phyloP scores from a whole-genome alignment of 1,140 invertebrate genomes.

The Cydia pomonella region DNA sequence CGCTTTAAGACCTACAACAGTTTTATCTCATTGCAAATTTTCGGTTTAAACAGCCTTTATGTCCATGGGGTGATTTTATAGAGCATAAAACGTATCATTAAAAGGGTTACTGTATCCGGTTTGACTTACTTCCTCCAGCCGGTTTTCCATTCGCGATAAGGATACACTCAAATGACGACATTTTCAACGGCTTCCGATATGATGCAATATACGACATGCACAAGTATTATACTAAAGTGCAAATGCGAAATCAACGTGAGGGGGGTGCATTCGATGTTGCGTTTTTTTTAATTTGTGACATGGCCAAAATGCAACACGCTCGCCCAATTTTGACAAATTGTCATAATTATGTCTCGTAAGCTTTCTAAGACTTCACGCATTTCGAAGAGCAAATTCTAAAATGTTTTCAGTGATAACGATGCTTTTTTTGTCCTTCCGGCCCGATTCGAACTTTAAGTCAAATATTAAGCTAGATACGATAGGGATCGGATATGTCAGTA shows the following conservation, averaged over 20 bases:
- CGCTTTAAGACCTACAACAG: constrained; percentile 35
- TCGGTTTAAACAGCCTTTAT: constrained; percentile 52
- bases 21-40: constrained; percentile 63
- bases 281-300: not conserved
- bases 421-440: no score
- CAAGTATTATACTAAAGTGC: no score
- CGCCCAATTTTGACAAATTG: no score
- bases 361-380: no score
- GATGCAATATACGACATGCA: not conserved
- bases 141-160: constrained; percentile 40
- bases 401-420: no score
- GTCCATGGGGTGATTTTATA: constrained; percentile 56
- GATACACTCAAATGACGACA: constrained; percentile 32
- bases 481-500: no score
- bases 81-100: constrained; percentile 51
- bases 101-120: constrained; percentile 52
- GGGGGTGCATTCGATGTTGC: not conserved
- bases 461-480: no score
- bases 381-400: no score
- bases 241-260: not conserved
- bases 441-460: no score
- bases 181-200: not conserved
- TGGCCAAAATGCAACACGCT: not conserved
- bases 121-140: constrained; percentile 39
- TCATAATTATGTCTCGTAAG: no score